Evolutionary conservation across 2,888 invertebrate genomes (phyloP), one percentile per base, ranked within the genome.

Genomic region (Metellina segmentata): DNA sequence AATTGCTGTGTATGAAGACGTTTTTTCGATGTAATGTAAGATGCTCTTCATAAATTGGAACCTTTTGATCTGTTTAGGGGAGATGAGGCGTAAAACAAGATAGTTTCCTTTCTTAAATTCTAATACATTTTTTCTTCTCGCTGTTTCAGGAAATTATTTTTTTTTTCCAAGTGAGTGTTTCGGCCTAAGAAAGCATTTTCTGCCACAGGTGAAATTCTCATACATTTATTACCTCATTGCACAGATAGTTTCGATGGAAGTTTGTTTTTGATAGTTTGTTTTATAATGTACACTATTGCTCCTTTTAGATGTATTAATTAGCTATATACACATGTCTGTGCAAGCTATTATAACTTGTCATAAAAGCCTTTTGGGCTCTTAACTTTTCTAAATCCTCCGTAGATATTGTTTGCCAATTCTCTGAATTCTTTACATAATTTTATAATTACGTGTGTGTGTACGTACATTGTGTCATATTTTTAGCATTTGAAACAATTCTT

Each of bases 41-140:
- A 87, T 87, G 83, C 72, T 88, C 83, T 72, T 87, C 87, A 91
- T 91, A 91, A 91, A 82, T 91, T 91, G 91, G 83, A 87, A 72
- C 83, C 53, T 87, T 91, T 75, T 91, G 82, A 91, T 91, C 87
- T 83, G 91, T 87, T 91, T 91, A 91, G 71, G 71, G 87, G 82
- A 86, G 53, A 71, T 78, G 87, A 87, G 71, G 77, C 78, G 87
- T 82, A 82, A 85, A 86, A 85, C 72, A 72, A 71, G 61, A 34
- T 34, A 52, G 89, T 89, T 89, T 82, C 74, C 61, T 89, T 79
- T 74, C 89, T 83, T 78, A 83, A 89, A 89, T 83, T 89, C 83
- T 78, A 53, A 81, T 61, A 61, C 53, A 71, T 71, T 77, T 89
- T 89, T 78, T 83, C 34, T 81, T 82, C 9, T 74, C 52, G 53